Evolutionary conservation across 1,140 invertebrate genomes (phyloP).

Genomic region (Bombus turneri): DNA sequence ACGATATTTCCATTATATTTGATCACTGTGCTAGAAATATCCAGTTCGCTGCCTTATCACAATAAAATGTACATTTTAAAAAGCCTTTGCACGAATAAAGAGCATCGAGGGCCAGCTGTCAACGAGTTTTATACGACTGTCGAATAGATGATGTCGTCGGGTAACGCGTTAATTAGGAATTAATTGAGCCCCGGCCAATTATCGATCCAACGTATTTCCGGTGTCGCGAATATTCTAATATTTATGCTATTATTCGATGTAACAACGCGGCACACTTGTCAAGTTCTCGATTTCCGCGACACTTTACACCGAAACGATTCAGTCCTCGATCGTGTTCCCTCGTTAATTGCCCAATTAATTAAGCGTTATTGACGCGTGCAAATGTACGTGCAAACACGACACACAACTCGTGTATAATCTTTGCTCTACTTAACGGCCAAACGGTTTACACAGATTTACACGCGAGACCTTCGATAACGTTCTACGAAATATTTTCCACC

Average conservation of each 20-base stretch:
- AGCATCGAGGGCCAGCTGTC: not conserved
- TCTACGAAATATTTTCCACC: not conserved
- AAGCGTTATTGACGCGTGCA: slow-evolving; percentile 26
- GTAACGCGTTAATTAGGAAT: not conserved
- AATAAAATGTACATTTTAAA: not conserved
- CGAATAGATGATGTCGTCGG: not conserved
- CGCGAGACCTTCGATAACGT: slow-evolving; percentile 17
- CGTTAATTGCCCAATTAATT: slow-evolving; percentile 59
- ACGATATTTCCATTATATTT: not conserved
- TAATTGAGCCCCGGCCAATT: not conserved
- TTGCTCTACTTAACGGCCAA: slow-evolving; percentile 37
- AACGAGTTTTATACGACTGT: not conserved
- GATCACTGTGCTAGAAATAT: not conserved
- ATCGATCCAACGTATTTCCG: not conserved
- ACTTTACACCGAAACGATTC: not conserved
- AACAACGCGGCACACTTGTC: not conserved
- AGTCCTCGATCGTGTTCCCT: not conserved
- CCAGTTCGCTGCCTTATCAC: not conserved
- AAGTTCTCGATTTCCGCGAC: slow-evolving; percentile 21
- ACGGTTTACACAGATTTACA: not conserved
- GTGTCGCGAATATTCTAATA: not conserved
- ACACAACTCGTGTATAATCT: not conserved
- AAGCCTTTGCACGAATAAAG: not conserved
- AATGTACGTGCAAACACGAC: not conserved
- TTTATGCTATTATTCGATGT: slow-evolving; percentile 1